A percentile compares a stretch with the other conserved stretches of the same genome.
Evolutionary conservation across 2,797 vertebrate genomes (phyloP).

Genomic region (Bovichtus variegatus): DNA sequence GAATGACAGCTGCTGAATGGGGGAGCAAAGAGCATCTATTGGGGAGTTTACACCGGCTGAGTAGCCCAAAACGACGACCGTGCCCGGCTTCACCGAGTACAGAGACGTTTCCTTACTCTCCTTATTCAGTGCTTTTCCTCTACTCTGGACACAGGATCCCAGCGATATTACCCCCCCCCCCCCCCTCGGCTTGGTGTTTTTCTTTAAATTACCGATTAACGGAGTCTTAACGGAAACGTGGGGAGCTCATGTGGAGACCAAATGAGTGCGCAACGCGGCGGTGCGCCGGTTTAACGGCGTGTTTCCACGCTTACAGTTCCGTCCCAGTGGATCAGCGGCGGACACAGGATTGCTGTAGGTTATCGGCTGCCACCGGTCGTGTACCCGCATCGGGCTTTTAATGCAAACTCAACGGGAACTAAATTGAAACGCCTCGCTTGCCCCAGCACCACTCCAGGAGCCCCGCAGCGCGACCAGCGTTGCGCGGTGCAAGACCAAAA

Average conservation of each 20-base stretch:
- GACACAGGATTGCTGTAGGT: constrained; percentile 51
- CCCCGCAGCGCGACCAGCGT: constrained; percentile 26
- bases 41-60: constrained; percentile 30
- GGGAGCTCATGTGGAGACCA: constrained; percentile 60
- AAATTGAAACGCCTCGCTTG: constrained; percentile 49
- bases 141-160: constrained; percentile 4
- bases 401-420: constrained; percentile 65
- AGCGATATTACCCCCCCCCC: not conserved
- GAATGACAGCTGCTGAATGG: constrained; percentile 53
- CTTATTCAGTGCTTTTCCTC: not conserved
- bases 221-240: constrained; percentile 32
- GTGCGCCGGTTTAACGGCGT: constrained; percentile 65
- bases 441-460: constrained; percentile 32
- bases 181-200: constrained; percentile 5
- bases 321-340: constrained; percentile 49
- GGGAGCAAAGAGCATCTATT: constrained; percentile 38
- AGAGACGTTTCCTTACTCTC: constrained; percentile 7
- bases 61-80: constrained; percentile 26
- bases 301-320: constrained; percentile 24
- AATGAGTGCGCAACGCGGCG: constrained; percentile 60
- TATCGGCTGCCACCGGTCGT: constrained; percentile 25
- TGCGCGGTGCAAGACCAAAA: constrained; percentile 5
- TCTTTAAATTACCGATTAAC: constrained; percentile 31
- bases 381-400: constrained; percentile 7
- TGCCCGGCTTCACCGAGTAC: constrained; percentile 11